These are phyloP conservation scores for Sialis fuliginosa DNA, from an alignment of 2,888 invertebrate genomes.

Conservation along the genomic window DNA sequence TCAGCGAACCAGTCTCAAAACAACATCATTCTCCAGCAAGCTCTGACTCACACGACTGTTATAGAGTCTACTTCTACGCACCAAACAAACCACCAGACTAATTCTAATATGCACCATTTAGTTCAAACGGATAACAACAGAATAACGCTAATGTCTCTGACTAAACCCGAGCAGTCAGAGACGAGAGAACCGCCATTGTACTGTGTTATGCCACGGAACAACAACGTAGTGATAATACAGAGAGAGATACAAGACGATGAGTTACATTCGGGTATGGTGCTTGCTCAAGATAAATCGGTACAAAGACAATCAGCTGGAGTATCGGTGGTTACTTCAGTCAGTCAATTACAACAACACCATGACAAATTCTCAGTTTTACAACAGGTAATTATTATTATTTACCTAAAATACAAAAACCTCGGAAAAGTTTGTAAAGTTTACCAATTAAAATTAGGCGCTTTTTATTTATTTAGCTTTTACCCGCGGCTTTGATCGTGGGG, in stretches of 20 bases:
- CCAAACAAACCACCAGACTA: not conserved
- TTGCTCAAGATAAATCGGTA: slow-evolving; percentile 16
- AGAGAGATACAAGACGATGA: slow-evolving; percentile 31
- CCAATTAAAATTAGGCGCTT: too few species aligned
- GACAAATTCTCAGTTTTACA: not conserved
- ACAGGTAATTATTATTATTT: not conserved
- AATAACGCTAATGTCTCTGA: slow-evolving; percentile 7
- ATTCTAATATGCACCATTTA: slow-evolving; percentile 12
- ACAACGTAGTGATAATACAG: slow-evolving; percentile 47
- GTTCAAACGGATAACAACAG: slow-evolving; percentile 4
- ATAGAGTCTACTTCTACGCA: slow-evolving; percentile 21
- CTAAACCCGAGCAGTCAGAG: slow-evolving; percentile 6
- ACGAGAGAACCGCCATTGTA: slow-evolving; percentile 6
- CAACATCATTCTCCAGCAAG: slow-evolving; percentile 27
- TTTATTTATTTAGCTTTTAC: too few species aligned
- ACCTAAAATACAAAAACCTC: not conserved
- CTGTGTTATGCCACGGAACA: slow-evolving; percentile 15
- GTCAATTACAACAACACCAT: slow-evolving; percentile 18
- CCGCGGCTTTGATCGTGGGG: too few species aligned
- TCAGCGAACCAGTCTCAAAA: slow-evolving; percentile 11
- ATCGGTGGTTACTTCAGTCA: not conserved
- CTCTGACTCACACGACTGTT: slow-evolving; percentile 21
- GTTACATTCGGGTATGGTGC: slow-evolving; percentile 15
- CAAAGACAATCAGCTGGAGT: not conserved
- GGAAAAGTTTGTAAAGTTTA: not conserved